Conservation (phyloP, 1,140 invertebrate genomes). For the Apis florea region DNA sequence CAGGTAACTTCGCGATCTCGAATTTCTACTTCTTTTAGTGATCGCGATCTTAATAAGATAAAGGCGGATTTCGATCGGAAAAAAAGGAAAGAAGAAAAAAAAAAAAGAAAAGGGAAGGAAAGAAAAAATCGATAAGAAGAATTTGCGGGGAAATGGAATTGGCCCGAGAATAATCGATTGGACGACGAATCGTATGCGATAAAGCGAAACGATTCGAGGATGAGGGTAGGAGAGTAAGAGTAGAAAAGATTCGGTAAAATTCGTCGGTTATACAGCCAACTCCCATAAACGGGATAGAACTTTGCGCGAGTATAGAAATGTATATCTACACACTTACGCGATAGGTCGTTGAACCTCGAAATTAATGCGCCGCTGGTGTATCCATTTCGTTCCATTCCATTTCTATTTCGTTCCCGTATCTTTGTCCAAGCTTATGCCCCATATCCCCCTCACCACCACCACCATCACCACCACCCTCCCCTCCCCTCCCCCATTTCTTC, state of each 20-base stretch:
- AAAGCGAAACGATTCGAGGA: not conserved
- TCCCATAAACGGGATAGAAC: constrained; percentile 23
- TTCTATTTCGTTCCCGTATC: not conserved
- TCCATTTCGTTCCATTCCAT: constrained; percentile 8
- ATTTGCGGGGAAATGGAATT: too few relatives aligned
- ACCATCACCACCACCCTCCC: not conserved
- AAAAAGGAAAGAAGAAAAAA: too few relatives aligned
- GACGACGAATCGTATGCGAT: not conserved
- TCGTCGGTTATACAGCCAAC: not conserved
- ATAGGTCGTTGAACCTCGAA: constrained; percentile 71
- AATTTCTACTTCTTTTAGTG: too few relatives aligned
- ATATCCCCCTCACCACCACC: not conserved
- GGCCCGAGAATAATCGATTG: too few relatives aligned
- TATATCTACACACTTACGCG: constrained; percentile 52
- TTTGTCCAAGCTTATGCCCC: not conserved
- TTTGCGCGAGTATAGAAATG: constrained; percentile 62
- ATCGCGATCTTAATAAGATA: too few relatives aligned
- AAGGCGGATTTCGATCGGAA: too few relatives aligned
- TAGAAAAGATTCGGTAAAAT: not conserved
- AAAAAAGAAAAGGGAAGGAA: too few relatives aligned
- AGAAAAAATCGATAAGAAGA: too few relatives aligned
- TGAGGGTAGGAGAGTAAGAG: too few relatives aligned
- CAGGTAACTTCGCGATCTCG: too few relatives aligned
- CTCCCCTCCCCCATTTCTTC: not conserved
- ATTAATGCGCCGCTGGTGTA: constrained; percentile 67